Conservation (phyloP, 2,888 invertebrate genomes). For the Archips crataeganus region DNA sequence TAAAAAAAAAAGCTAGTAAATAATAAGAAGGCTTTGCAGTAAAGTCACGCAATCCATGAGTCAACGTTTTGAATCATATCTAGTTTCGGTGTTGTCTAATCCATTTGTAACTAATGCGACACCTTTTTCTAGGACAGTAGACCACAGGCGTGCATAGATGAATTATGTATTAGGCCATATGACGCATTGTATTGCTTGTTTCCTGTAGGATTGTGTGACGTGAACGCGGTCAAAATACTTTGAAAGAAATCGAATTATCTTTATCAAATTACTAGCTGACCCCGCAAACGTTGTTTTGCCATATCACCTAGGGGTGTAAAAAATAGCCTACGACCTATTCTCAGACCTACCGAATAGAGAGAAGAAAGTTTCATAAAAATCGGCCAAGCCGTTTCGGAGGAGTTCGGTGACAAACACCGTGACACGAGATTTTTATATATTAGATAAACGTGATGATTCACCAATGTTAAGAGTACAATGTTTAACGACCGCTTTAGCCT, state of each 20-base stretch:
- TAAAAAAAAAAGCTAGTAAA: background rate
- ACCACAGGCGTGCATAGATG: slow-evolving; percentile 54
- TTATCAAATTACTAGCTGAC: background rate
- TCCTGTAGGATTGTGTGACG: background rate
- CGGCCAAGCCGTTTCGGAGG: no score
- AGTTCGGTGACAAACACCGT: no score
- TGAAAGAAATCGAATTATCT: slow-evolving; percentile 31
- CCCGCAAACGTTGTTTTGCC: no score
- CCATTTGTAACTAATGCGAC: slow-evolving; percentile 54
- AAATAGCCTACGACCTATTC: no score
- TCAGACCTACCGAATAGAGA: no score
- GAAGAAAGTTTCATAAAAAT: no score
- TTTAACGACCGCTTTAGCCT: no score
- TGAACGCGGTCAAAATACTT: slow-evolving; percentile 4
- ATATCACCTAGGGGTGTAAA: no score
- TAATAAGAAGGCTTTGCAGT: slow-evolving; percentile 22
- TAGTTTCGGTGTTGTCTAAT: slow-evolving; percentile 43
- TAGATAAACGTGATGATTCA: no score
- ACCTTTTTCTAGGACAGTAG: slow-evolving; percentile 56
- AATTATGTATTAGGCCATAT: slow-evolving; percentile 60
- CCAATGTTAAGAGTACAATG: no score
- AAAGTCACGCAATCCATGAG: slow-evolving; percentile 28
- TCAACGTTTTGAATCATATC: slow-evolving; percentile 44
- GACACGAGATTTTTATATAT: no score
- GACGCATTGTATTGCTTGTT: slow-evolving; percentile 12